Percentiles rank a stretch among this genome's conserved stretches.
These are phyloP conservation scores for Rhizomys pruinosus DNA, from an alignment of 2,113 vertebrate genomes.

Conservation along the genomic window DNA sequence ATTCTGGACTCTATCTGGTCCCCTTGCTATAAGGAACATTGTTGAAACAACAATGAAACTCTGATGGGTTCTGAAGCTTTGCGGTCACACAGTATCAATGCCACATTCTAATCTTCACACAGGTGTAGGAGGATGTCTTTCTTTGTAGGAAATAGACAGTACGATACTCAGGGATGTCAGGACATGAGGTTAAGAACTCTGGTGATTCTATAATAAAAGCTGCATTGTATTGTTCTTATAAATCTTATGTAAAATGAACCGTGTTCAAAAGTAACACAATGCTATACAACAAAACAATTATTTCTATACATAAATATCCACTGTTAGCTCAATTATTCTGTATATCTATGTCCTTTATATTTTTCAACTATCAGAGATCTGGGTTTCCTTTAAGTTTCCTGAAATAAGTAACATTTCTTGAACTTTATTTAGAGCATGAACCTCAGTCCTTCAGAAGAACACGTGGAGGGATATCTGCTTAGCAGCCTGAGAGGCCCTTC, in stretches of 20 bases:
- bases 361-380: not conserved
- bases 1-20: not conserved
- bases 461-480: not conserved
- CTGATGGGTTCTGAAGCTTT: not conserved
- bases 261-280: slow-evolving; percentile 37
- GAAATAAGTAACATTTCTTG: not conserved
- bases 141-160: not conserved
- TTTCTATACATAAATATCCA: not conserved
- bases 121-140: not conserved
- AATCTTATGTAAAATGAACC: not conserved
- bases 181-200: not conserved
- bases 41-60: not conserved
- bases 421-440: not conserved
- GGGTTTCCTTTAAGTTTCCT: slow-evolving; percentile 13
- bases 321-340: not conserved
- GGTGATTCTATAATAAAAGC: not conserved
- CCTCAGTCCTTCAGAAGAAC: not conserved
- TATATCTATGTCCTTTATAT: not conserved
- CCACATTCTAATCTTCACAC: not conserved
- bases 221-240: not conserved
- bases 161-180: not conserved
- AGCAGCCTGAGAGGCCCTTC: not conserved
- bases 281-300: not conserved
- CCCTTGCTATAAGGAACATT: not conserved
- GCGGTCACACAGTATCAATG: not conserved